Evolutionary conservation across 2,888 invertebrate species (phyloP).

Genomic region (Linnaemya vulpina): DNA sequence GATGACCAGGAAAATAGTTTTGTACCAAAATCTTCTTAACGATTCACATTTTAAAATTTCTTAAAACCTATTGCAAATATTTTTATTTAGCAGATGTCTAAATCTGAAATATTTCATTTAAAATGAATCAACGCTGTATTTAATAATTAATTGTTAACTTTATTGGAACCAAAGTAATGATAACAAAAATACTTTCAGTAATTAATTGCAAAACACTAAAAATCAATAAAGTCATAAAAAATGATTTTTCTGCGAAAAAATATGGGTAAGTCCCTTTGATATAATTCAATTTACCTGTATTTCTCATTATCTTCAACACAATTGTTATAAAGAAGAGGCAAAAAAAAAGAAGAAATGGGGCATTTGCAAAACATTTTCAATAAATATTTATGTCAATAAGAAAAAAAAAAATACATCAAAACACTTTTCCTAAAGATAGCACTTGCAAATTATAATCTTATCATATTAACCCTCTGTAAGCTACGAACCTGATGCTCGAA

Average conservation of each 20-base stretch:
- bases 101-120: neutral
- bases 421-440: neutral
- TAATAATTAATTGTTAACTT: conserved; percentile 17
- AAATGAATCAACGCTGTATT: neutral
- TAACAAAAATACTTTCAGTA: conserved; percentile 25
- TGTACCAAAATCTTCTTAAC: neutral
- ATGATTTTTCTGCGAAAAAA: conserved; percentile 29
- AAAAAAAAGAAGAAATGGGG: neutral
- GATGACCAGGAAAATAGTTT: no score
- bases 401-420: neutral
- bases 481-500: no score
- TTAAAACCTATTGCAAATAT: no score
- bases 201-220: conserved; percentile 53
- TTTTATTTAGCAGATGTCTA: neutral
- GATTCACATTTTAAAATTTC: no score
- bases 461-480: neutral
- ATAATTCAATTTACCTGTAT: conserved; percentile 43
- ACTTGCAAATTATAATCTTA: neutral
- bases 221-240: conserved; percentile 53
- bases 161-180: conserved; percentile 11
- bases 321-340: conserved; percentile 3
- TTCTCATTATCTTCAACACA: conserved; percentile 46
- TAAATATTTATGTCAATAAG: neutral
- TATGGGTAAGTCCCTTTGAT: conserved; percentile 47
- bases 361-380: conserved; percentile 34